Conservation (phyloP, 2,797 vertebrate genomes). For the Cynopterus sphinx region DNA sequence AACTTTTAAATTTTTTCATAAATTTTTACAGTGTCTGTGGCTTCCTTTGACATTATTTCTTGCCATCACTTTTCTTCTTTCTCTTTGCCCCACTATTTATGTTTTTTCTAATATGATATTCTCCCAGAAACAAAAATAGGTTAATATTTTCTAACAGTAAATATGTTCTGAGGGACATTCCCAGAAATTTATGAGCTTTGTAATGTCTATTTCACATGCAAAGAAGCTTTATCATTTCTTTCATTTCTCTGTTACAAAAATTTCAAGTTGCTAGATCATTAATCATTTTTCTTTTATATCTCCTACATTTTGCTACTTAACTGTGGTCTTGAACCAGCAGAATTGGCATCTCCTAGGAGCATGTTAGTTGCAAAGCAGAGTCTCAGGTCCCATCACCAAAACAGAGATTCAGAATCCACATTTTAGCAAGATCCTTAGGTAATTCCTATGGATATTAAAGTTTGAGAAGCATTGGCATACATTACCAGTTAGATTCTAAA, state of each 20-base stretch:
- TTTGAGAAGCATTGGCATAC: neutral
- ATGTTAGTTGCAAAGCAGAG: neutral
- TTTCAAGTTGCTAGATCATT: neutral
- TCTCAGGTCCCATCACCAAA: neutral
- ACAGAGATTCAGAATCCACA: neutral
- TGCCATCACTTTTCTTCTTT: neutral
- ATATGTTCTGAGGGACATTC: neutral
- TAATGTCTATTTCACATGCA: neutral
- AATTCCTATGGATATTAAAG: neutral
- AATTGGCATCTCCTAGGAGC: neutral
- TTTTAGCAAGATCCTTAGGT: neutral
- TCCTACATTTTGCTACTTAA: neutral
- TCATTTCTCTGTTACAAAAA: neutral
- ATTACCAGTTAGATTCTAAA: neutral
- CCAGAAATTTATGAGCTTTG: neutral
- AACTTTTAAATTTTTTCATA: neutral
- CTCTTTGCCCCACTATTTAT: neutral
- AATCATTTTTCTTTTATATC: neutral
- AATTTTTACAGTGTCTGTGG: neutral
- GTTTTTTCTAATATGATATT: neutral
- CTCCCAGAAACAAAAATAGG: neutral
- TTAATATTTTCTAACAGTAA: neutral
- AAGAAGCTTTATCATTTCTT: neutral
- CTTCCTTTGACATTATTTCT: slow-evolving; percentile 17
- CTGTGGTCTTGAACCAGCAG: neutral